phyloP scores from a whole-genome alignment of 2,113 vertebrate species.

The Rousettus leschenaultii region DNA sequence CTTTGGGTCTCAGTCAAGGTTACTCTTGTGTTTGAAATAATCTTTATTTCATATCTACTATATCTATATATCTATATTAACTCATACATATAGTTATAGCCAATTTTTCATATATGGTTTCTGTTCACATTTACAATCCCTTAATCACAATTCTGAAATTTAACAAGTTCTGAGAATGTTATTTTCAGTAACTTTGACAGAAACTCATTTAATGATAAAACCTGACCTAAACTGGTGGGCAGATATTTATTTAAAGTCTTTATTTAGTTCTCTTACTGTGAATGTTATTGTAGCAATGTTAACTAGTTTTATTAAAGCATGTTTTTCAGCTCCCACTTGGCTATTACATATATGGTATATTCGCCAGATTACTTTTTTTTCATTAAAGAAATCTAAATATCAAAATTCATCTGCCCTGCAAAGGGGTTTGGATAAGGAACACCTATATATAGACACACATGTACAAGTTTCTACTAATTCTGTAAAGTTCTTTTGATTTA shows the following conservation, averaged over 20 bases:
- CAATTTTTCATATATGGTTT: not conserved
- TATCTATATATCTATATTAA: not conserved
- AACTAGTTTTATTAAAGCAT: not conserved
- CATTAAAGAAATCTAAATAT: not conserved
- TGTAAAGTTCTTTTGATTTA: not conserved
- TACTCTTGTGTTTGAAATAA: not conserved
- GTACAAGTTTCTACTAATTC: not conserved
- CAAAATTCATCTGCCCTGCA: not conserved
- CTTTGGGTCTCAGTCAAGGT: not conserved
- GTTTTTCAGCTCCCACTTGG: not conserved
- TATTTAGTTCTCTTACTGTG: not conserved
- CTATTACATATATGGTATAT: not conserved
- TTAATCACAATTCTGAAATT: conserved; percentile 29
- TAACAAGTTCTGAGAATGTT: not conserved
- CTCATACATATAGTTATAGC: not conserved
- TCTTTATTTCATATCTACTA: not conserved
- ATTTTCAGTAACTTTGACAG: not conserved
- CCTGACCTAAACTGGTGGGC: not conserved
- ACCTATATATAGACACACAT: not conserved
- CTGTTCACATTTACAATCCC: not conserved
- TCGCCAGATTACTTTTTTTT: not conserved
- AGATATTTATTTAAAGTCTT: not conserved
- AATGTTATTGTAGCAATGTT: not conserved
- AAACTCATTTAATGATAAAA: not conserved
- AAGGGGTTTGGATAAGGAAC: not conserved